A percentile compares a stretch with the other conserved stretches of the same genome.
Evolutionary conservation across 1,140 invertebrate genomes (phyloP).

Genomic region (Lycorma delicatula): DNA sequence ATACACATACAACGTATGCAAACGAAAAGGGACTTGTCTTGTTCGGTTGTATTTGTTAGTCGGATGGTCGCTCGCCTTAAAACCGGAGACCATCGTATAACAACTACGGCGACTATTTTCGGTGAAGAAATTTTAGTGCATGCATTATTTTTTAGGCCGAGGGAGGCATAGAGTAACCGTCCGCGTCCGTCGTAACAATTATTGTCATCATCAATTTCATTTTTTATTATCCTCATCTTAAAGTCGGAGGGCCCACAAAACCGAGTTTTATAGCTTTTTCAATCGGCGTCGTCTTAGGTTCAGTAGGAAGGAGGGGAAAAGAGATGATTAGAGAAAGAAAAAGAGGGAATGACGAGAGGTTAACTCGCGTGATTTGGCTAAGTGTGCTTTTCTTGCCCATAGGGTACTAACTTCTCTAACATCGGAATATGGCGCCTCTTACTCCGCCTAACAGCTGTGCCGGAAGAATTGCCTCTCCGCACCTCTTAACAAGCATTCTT

Average conservation of each 20-base stretch:
- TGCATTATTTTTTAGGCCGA: not conserved
- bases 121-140: not conserved
- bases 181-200: not conserved
- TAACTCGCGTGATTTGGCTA: no score
- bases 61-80: not conserved
- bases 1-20: not conserved
- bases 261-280: constrained; percentile 1
- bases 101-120: not conserved
- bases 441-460: no score
- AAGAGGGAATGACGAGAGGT: no score
- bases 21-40: not conserved
- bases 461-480: no score
- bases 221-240: not conserved
- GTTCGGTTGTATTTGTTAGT: not conserved
- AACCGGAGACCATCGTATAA: not conserved
- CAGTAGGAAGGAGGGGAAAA: no score
- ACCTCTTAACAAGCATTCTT: no score
- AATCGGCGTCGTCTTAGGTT: no score
- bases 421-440: no score
- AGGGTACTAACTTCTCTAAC: no score
- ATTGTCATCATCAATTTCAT: constrained; percentile 6
- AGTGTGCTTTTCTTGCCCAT: no score
- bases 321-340: no score
- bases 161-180: not conserved
- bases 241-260: not conserved